These are phyloP conservation scores for Eubasilissa regina DNA, from an alignment of 1,140 invertebrate genomes.

Conservation along the genomic window DNA sequence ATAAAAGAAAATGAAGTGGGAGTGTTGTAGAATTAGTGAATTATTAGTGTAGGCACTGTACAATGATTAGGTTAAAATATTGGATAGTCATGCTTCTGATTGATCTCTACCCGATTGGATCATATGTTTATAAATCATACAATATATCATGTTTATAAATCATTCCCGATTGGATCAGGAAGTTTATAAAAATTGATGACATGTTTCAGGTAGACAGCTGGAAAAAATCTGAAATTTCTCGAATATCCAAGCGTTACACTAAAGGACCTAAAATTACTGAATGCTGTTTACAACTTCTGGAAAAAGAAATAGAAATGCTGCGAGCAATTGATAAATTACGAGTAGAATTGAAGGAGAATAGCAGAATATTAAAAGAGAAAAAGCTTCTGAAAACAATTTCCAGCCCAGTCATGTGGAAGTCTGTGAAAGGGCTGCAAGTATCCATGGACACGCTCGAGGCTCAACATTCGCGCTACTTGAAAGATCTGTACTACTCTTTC, in stretches of 20 bases:
- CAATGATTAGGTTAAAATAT: too few relatives aligned
- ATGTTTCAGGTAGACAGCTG: slow-evolving; percentile 74
- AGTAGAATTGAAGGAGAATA: slow-evolving; percentile 72
- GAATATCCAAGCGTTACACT: slow-evolving; percentile 73
- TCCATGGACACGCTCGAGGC: slow-evolving; percentile 78
- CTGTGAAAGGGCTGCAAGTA: slow-evolving; percentile 73
- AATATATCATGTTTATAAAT: too few relatives aligned
- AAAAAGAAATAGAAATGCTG: slow-evolving; percentile 78
- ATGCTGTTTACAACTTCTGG: slow-evolving; percentile 73
- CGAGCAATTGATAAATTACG: slow-evolving; percentile 75
- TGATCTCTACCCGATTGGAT: too few relatives aligned
- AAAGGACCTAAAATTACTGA: slow-evolving; percentile 75
- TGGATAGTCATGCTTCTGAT: too few relatives aligned
- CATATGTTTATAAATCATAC: too few relatives aligned
- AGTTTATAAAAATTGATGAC: too few relatives aligned
- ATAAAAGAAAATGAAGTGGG: too few relatives aligned
- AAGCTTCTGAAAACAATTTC: slow-evolving; percentile 77
- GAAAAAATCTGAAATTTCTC: slow-evolving; percentile 74
- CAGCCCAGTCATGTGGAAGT: slow-evolving; percentile 76
- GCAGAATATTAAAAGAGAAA: slow-evolving; percentile 71
- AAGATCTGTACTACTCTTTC: slow-evolving; percentile 74
- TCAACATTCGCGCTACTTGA: slow-evolving; percentile 77
- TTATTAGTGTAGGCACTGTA: too few relatives aligned
- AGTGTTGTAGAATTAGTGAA: too few relatives aligned
- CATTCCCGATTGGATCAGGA: too few relatives aligned